Evolutionary conservation across 2,113 vertebrate genomes (phyloP).

Genomic region (Toxotes chatareus): DNA sequence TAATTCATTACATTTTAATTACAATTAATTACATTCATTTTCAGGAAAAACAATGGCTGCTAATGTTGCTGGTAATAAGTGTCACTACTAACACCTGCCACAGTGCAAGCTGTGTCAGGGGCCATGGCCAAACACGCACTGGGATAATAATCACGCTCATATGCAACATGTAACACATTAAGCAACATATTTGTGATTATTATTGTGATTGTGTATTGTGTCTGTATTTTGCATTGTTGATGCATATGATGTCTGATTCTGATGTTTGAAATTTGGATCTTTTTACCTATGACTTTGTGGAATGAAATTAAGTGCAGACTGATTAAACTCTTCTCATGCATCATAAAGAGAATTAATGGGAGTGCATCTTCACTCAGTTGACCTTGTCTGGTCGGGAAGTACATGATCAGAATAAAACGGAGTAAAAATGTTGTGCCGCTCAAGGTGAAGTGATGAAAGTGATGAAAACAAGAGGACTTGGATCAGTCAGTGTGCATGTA

Average conservation of each 20-base stretch:
- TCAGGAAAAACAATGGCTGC: too few species aligned
- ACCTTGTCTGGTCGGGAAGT: conserved; percentile 63
- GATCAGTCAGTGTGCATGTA: background rate
- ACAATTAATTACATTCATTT: too few species aligned
- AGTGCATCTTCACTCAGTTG: conserved; percentile 45
- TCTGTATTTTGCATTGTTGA: background rate
- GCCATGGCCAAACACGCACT: background rate
- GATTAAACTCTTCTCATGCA: conserved; percentile 62
- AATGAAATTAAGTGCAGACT: conserved; percentile 55
- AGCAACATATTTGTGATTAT: too few species aligned
- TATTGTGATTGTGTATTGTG: background rate
- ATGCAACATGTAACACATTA: background rate
- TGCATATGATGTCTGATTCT: background rate
- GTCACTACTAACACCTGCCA: background rate
- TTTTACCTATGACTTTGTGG: background rate
- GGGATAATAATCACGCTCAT: background rate
- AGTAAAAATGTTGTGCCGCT: conserved; percentile 16
- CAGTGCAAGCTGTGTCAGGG: background rate
- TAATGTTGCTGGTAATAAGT: background rate
- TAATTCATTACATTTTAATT: too few species aligned
- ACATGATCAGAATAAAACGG: conserved; percentile 37
- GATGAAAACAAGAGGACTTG: background rate
- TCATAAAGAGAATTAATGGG: conserved; percentile 66
- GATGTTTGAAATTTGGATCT: background rate
- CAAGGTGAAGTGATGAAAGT: conserved; percentile 40